phyloP scores from a whole-genome alignment of 2,113 vertebrate species.

The Corythornis cristatus region DNA sequence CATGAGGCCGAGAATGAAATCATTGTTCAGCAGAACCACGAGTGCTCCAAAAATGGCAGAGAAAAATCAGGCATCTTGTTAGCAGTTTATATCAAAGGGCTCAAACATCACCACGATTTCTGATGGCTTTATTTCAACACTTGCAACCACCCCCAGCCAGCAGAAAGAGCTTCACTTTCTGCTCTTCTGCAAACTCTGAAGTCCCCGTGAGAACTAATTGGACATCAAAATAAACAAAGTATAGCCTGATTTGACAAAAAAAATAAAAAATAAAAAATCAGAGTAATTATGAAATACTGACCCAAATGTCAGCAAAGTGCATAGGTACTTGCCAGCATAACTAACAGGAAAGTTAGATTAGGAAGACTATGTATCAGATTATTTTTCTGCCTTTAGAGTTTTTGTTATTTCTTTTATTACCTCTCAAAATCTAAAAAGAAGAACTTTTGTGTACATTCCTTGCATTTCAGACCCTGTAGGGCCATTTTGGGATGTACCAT shows the following conservation, averaged over 20 bases:
- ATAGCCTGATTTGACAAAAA: background rate
- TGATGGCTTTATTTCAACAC: background rate
- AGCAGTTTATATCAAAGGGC: background rate
- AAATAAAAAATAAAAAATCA: background rate
- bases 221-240: background rate
- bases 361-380: background rate
- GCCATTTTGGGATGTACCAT: slow-evolving; percentile 47
- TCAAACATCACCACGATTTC: background rate
- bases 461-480: slow-evolving; percentile 36
- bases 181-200: background rate
- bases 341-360: background rate
- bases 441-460: background rate
- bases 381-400: background rate
- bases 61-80: background rate
- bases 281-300: background rate
- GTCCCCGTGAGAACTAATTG: background rate
- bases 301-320: background rate
- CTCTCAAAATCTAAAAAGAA: slow-evolving; percentile 9
- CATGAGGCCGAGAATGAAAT: background rate
- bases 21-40: background rate
- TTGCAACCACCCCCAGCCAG: background rate
- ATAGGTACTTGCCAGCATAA: background rate
- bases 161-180: background rate
- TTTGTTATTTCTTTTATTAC: slow-evolving; percentile 13
- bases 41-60: background rate